Conservation (phyloP, 2,888 invertebrate genomes). For the Aporophyla nigra region DNA sequence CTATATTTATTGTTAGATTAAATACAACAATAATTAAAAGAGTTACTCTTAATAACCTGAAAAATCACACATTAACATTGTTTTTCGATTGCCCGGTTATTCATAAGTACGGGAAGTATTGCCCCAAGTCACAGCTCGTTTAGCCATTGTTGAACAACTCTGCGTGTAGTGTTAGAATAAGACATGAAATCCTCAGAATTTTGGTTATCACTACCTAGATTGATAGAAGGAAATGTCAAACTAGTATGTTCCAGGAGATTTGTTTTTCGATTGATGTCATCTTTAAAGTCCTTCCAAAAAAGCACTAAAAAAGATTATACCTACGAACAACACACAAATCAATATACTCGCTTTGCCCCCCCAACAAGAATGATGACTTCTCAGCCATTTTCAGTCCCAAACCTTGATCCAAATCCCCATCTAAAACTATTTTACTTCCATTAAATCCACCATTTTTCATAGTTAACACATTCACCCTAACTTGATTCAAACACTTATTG, state of each 20-base stretch:
- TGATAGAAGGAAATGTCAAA: not conserved
- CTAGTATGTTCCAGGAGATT: not conserved
- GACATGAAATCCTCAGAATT: not conserved
- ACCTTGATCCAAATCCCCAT: slow-evolving; percentile 46
- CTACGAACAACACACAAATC: not conserved
- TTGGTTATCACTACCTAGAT: not conserved
- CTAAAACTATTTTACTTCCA: slow-evolving; percentile 64
- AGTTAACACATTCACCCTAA: slow-evolving; percentile 71
- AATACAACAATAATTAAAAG: not conserved
- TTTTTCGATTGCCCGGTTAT: not conserved
- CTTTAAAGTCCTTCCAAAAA: not conserved
- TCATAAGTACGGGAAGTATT: not conserved
- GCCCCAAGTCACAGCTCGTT: too few relatives aligned
- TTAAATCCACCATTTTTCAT: slow-evolving; percentile 69
- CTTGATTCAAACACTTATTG: slow-evolving; percentile 63
- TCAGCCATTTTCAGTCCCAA: slow-evolving; percentile 47
- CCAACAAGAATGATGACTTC: slow-evolving; percentile 40
- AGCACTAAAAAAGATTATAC: not conserved
- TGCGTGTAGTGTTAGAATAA: not conserved
- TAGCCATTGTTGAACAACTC: not conserved
- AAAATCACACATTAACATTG: not conserved
- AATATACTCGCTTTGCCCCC: not conserved
- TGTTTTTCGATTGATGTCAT: not conserved
- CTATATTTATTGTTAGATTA: not conserved
- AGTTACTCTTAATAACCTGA: not conserved